Base-by-base conservation (phyloP, 37 sponge, comb jelly and placozoan species). In the Beroe forskalii region DNA sequence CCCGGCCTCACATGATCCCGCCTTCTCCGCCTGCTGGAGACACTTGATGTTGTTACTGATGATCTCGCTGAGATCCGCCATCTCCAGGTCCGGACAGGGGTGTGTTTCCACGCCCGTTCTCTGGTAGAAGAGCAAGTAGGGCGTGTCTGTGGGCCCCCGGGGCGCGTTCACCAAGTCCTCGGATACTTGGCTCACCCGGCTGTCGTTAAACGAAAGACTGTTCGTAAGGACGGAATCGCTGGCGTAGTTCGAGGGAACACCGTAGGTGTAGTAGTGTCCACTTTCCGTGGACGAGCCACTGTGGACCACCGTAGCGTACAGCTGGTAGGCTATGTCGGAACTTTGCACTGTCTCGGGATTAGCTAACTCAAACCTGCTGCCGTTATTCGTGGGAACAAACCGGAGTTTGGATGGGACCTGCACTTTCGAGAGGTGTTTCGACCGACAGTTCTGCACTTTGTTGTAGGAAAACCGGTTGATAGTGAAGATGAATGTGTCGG, bases 211-310 rank as follows among this genome's bases (percentile, higher is more conserved):
- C 3, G 48, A 80, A 14, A 80, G 86, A 43, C 86, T 28, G 30
- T 44, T 35, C 40, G n/a, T 6, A 24, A 80, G 86, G 55, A 43
- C 55, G 86, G 86, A 24, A 2, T 14, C 17, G 6, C 40, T 38
- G 55, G 86, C 22, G 86, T 41, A 80, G 43, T 32, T 38, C 0
- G 86, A 80, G 43, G 86, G 86, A 14, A 80, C 55, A 23, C 86
- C 86, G 86, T 80, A 80, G 14, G 86, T 80, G 86, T 80, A 80
- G 86, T 44, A 80, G 28, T 80, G 86, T 43, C 86, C 86, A 23
- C 86, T 80, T 27, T 80, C 86, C 22, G 86, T 80, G 6, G 86
- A 33, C 22, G 40, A 38, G 2, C 86, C 86, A 80, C 86, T 80
- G 55, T 80, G 86, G 40, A 80, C 86, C n/a, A 80, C 48, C 1